Conservation (phyloP, 2,888 invertebrate genomes). For the Dilophus febrilis region DNA sequence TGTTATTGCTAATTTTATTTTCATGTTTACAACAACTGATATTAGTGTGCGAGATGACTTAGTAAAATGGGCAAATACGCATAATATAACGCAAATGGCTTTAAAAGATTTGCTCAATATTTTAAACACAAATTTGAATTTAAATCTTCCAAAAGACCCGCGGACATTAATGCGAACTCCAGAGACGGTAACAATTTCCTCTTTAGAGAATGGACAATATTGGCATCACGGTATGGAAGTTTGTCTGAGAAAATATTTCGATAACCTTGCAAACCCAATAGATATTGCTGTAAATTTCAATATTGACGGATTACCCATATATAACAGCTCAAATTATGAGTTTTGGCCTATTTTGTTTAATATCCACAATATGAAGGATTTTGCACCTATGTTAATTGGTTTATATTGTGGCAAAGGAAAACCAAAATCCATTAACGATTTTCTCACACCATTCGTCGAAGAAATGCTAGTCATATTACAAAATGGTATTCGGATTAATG, state of each 20-base stretch:
- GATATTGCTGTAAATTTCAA: not conserved
- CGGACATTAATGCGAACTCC: not conserved
- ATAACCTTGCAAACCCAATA: too few relatives aligned
- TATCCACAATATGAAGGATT: too few relatives aligned
- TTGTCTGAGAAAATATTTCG: too few relatives aligned
- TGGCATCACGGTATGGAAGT: not conserved
- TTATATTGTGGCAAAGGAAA: not conserved
- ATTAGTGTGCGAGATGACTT: too few relatives aligned
- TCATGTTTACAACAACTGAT: too few relatives aligned
- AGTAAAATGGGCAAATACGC: not conserved
- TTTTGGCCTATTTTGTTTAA: conserved; percentile 1
- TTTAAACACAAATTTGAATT: not conserved
- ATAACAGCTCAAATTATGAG: not conserved
- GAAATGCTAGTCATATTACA: not conserved
- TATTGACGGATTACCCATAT: not conserved
- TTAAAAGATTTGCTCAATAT: not conserved
- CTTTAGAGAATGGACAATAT: not conserved
- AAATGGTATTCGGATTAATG: not conserved
- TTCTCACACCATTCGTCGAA: not conserved
- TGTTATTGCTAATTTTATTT: too few relatives aligned
- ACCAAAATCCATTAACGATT: not conserved
- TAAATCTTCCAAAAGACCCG: not conserved
- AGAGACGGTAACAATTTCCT: not conserved
- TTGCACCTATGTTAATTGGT: not conserved
- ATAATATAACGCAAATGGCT: not conserved